Conservation (phyloP, 2,888 invertebrate genomes). For the Agrochola litura region DNA sequence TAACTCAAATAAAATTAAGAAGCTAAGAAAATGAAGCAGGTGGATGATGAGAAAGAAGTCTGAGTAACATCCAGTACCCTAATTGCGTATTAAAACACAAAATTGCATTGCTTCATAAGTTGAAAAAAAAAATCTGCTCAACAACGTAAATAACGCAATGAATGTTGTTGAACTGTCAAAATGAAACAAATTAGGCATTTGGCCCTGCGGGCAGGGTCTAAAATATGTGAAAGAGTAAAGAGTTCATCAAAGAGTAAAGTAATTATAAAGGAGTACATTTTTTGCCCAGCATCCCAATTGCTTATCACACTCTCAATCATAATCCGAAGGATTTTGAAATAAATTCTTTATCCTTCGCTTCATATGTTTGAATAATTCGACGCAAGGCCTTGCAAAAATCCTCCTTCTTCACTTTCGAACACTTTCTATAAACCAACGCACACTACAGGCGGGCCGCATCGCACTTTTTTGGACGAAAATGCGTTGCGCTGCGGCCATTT, state of each 20-base stretch:
- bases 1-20: too few species aligned
- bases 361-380: not conserved
- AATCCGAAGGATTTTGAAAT: not conserved
- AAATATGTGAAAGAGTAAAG: not conserved
- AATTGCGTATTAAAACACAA: too few species aligned
- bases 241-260: too few species aligned
- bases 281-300: not conserved
- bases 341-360: not conserved
- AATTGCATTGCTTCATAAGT: too few species aligned
- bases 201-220: not conserved
- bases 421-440: not conserved
- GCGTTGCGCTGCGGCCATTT: not conserved
- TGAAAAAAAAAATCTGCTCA: too few species aligned
- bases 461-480: not conserved
- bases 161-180: too few species aligned
- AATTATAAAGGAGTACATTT: too few species aligned
- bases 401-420: not conserved
- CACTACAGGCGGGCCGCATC: not conserved
- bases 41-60: not conserved
- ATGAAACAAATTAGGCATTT: too few species aligned
- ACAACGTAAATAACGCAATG: too few species aligned
- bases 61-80: not conserved
- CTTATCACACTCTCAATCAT: not conserved
- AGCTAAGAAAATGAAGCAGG: not conserved
- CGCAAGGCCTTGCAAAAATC: not conserved